Percentiles rank a stretch among this genome's conserved stretches.
Conservation (phyloP, 2,888 invertebrate genomes). For the Eubasilissa splendida region DNA sequence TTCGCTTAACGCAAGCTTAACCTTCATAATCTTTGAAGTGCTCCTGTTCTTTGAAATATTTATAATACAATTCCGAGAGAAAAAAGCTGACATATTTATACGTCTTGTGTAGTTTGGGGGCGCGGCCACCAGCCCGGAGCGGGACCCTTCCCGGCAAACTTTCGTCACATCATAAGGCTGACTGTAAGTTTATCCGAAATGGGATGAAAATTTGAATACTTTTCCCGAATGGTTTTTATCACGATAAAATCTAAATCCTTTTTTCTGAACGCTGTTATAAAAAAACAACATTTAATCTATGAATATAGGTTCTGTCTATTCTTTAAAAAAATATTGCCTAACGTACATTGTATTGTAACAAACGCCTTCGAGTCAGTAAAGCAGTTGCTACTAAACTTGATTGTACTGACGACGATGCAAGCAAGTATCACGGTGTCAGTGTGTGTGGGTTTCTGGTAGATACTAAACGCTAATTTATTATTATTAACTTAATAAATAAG, state of each 20-base stretch:
- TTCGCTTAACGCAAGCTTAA: not conserved
- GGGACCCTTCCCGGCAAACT: slow-evolving; percentile 16
- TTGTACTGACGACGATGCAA: too few species aligned
- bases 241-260: slow-evolving; percentile 23
- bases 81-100: slow-evolving; percentile 10
- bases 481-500: too few species aligned
- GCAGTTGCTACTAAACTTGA: too few species aligned
- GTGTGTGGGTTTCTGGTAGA: too few species aligned
- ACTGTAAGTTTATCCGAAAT: slow-evolving; percentile 5
- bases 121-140: not conserved
- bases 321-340: slow-evolving; percentile 21
- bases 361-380: too few species aligned
- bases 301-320: slow-evolving; percentile 31
- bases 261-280: slow-evolving; percentile 24
- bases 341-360: not conserved
- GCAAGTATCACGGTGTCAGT: too few species aligned
- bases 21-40: not conserved
- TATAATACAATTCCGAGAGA: not conserved
- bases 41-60: slow-evolving; percentile 1
- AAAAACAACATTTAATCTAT: slow-evolving; percentile 16
- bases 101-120: not conserved
- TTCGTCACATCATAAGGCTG: slow-evolving; percentile 22
- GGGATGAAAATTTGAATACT: slow-evolving; percentile 33
- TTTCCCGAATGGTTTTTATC: slow-evolving; percentile 16
- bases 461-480: too few species aligned